Conservation (phyloP, 92 coral and sea anemone species). For the Phenganax subtilis region DNA sequence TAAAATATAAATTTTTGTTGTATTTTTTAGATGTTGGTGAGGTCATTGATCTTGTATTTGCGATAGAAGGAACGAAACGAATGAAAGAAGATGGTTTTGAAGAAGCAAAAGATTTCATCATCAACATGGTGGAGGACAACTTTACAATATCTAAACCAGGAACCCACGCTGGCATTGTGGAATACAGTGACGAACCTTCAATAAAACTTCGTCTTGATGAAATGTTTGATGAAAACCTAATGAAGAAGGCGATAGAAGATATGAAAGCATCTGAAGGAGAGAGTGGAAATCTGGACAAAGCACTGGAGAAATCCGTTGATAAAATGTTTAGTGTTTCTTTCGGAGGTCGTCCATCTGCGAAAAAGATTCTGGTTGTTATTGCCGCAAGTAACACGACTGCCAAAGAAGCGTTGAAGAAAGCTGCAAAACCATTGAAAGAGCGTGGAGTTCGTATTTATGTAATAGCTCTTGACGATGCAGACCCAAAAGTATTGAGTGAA, state of each 20-base stretch:
- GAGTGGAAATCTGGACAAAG: constrained; percentile 37
- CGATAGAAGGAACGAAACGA: constrained; percentile 56
- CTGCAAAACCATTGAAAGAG: constrained; percentile 57
- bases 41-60: constrained; percentile 53
- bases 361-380: constrained; percentile 57
- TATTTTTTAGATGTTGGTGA: constrained; percentile 25
- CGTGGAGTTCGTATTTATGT: constrained; percentile 41
- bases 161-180: constrained; percentile 49
- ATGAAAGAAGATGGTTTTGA: constrained; percentile 50
- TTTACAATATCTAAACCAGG: constrained; percentile 55
- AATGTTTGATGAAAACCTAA: constrained; percentile 5
- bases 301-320: constrained; percentile 56
- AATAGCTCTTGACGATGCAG: constrained; percentile 34
- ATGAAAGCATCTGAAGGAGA: constrained; percentile 30
- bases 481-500: constrained; percentile 17
- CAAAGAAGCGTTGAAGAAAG: constrained; percentile 48
- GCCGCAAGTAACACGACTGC: constrained; percentile 54
- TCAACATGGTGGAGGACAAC: constrained; percentile 56
- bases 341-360: constrained; percentile 64
- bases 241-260: background rate
- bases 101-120: constrained; percentile 58
- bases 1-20: background rate
- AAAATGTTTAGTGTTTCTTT: constrained; percentile 54
- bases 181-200: constrained; percentile 21
- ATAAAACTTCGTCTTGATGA: constrained; percentile 22